Percentiles rank a stretch among this genome's conserved stretches.
Evolutionary conservation across 2,888 invertebrate genomes (phyloP).

Genomic region (Pristionchus exspectatus): DNA sequence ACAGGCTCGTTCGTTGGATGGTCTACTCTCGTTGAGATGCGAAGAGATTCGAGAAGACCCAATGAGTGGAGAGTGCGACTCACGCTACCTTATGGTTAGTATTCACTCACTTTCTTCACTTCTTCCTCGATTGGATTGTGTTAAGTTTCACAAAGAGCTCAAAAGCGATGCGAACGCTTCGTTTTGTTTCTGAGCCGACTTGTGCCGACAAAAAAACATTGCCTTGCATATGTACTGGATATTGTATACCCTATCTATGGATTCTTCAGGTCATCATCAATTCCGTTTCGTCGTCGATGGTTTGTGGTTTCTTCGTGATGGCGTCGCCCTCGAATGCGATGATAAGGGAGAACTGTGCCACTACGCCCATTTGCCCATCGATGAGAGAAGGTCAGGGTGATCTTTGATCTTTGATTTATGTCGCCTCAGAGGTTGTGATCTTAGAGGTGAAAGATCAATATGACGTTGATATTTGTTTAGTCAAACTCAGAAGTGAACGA

Average conservation of each 20-base stretch:
- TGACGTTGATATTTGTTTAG: no score
- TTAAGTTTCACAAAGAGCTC: not conserved
- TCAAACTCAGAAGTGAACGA: not conserved
- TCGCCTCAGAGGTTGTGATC: not conserved
- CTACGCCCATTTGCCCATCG: conserved; percentile 44
- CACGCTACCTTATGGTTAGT: conserved; percentile 6
- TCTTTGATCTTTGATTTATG: not conserved
- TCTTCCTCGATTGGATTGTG: not conserved
- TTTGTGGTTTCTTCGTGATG: not conserved
- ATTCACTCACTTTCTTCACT: not conserved
- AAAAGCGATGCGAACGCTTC: not conserved
- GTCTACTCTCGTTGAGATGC: conserved; percentile 33
- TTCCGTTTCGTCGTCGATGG: conserved; percentile 52
- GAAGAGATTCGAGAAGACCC: not conserved
- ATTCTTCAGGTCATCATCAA: conserved; percentile 42
- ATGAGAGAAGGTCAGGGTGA: conserved; percentile 13
- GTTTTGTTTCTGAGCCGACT: not conserved
- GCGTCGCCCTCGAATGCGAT: conserved; percentile 3
- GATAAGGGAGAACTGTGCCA: conserved; percentile 38
- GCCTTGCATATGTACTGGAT: no score
- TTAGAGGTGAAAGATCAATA: not conserved
- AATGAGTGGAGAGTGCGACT: conserved; percentile 44
- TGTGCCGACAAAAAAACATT: not conserved
- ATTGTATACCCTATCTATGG: not conserved
- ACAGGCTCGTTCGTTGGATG: conserved; percentile 39